Evolutionary conservation across 35 echinoderm and acorn worm species (phyloP).

Genomic region (Heliocidaris erythrogramma): DNA sequence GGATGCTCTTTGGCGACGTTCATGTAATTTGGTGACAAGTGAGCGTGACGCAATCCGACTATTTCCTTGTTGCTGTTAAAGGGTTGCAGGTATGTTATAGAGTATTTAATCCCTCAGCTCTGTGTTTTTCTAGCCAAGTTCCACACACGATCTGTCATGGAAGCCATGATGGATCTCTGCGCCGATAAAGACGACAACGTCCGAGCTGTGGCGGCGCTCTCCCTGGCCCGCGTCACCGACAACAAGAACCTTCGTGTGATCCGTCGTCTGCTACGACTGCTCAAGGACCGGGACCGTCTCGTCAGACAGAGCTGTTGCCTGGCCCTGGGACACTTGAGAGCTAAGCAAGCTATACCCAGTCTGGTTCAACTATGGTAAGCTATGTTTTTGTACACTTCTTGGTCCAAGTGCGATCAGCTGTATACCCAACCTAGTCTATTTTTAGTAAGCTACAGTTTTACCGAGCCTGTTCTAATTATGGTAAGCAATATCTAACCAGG

Average conservation of each 20-base stretch:
- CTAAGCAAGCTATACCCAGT: conserved; percentile 74
- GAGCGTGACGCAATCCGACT: too few relatives aligned
- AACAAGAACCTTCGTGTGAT: conserved; percentile 65
- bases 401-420: background rate
- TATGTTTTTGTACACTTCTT: background rate
- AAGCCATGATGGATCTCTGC: conserved; percentile 90
- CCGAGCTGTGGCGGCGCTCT: conserved; percentile 85
- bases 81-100: too few relatives aligned
- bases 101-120: too few relatives aligned
- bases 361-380: conserved; percentile 93
- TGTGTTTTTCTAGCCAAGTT: conserved; percentile 71
- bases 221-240: conserved; percentile 72
- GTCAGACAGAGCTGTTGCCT: conserved; percentile 95
- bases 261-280: conserved; percentile 60
- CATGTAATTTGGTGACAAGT: too few relatives aligned
- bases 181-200: conserved; percentile 86
- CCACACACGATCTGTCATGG: conserved; percentile 79
- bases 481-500: too few relatives aligned
- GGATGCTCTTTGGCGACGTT: too few relatives aligned
- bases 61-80: too few relatives aligned
- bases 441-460: too few relatives aligned
- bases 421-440: too few relatives aligned
- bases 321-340: conserved; percentile 91
- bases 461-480: too few relatives aligned
- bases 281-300: conserved; percentile 84